A percentile compares a stretch with the other conserved stretches of the same genome.
These are phyloP conservation scores for Melieria crassipennis DNA, from an alignment of 2,888 invertebrate genomes.

Conservation along the genomic window DNA sequence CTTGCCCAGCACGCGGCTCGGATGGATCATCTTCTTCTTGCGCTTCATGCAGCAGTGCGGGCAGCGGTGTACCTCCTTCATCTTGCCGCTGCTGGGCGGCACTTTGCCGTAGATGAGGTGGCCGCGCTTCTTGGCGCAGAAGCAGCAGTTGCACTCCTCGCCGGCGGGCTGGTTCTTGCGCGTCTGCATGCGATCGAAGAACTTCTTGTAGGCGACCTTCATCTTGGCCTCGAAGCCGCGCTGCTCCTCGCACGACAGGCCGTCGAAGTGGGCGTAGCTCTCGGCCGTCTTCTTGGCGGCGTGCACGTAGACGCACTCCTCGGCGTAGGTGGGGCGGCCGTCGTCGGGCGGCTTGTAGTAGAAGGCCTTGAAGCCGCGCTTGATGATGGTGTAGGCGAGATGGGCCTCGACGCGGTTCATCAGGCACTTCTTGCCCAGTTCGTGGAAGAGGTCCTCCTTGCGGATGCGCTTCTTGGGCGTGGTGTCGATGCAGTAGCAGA, in stretches of 20 bases:
- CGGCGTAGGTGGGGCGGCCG: slow-evolving; percentile 47
- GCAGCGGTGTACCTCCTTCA: slow-evolving; percentile 51
- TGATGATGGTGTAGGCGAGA: slow-evolving; percentile 59
- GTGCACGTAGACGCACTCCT: slow-evolving; percentile 61
- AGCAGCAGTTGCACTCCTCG: slow-evolving; percentile 59
- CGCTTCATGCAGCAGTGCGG: slow-evolving; percentile 54
- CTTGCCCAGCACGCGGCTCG: slow-evolving; percentile 47
- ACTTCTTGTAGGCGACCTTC: slow-evolving; percentile 57
- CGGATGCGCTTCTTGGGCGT: slow-evolving; percentile 57
- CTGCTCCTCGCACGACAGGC: slow-evolving; percentile 55
- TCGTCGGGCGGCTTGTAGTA: slow-evolving; percentile 55
- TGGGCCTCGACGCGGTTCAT: slow-evolving; percentile 63
- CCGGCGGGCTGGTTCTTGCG: slow-evolving; percentile 54
- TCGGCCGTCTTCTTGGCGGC: slow-evolving; percentile 60
- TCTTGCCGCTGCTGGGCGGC: slow-evolving; percentile 44
- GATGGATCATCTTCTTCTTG: slow-evolving; percentile 47
- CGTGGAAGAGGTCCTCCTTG: slow-evolving; percentile 57
- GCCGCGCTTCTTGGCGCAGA: slow-evolving; percentile 58
- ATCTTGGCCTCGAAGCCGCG: slow-evolving; percentile 57
- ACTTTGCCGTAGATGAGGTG: slow-evolving; percentile 54
- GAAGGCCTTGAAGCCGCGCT: slow-evolving; percentile 61
- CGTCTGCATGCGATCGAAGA: slow-evolving; percentile 57
- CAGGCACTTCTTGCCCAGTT: slow-evolving; percentile 59
- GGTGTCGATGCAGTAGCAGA: slow-evolving; percentile 57
- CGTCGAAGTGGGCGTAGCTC: slow-evolving; percentile 56